Base-by-base conservation (phyloP, 23 tunicate species). In the Ascidia mentula region DNA sequence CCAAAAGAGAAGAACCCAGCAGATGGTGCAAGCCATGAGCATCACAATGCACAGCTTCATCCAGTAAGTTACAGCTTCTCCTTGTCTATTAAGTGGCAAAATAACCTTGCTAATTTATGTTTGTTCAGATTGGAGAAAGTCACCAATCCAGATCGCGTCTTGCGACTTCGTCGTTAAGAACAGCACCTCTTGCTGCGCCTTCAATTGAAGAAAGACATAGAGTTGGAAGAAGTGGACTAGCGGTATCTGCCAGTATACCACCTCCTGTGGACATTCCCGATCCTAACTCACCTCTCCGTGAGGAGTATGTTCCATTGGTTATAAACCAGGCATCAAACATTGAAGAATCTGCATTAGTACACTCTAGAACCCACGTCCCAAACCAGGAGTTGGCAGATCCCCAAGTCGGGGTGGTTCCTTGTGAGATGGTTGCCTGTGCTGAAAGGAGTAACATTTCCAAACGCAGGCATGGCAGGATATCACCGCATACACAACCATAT, bases 401-500 rank as follows among this genome's bases (percentile, higher is more conserved):
- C 28, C 3, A 24, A 77, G 38, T 36, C 69, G 15, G 36, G 6
- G 80, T 45, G 24, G 38, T 42, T 42, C 28, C 65, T 5, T 53
- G 65, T 53, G 65, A 53, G 28, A 6, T 53, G 12, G 65, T 28
- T 53, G 24, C 65, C 22, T 26, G 32, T 24, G 22, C 77, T 38
- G 82, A 32, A 33, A 31, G 65, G 69, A n/a, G 77, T 28, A 72
- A 24, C 26, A n/a, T 65, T 31, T 75, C 46, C 20, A 87, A 87
- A 46, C 86, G 91, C 38, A 73, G 91, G 33, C 91, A 87, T 80
- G 91, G 91, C 24, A 60, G 86, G 6, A 18, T 59, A 38, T 87
- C 91, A 9, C 91, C 91, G 0, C 91, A 80, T 76, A 20, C 79
- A 9, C 85, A 75, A 60, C 91, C 91, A 15, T 87, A 87, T 42